A percentile compares a stretch with the other conserved stretches of the same genome.
phyloP scores from a whole-genome alignment of 2,113 vertebrate genomes.

The Halcyon malimbica region DNA sequence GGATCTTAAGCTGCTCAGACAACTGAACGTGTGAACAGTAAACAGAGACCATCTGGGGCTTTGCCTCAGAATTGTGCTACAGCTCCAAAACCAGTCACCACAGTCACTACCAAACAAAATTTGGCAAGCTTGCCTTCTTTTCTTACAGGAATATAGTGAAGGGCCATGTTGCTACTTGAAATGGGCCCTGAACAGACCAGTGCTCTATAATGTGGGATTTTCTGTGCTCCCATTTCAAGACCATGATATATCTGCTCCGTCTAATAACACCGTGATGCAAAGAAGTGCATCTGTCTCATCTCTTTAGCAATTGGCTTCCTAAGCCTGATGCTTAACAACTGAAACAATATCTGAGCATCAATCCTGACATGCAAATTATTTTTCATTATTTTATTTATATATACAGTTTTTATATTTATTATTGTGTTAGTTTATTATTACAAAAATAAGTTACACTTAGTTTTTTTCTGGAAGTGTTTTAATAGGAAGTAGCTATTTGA shows the following conservation, averaged over 20 bases:
- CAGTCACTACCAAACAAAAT: neutral
- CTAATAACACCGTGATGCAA: neutral
- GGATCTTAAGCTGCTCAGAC: neutral
- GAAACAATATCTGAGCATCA: neutral
- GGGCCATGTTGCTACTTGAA: neutral
- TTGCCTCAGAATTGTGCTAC: neutral
- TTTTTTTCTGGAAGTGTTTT: neutral
- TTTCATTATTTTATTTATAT: neutral
- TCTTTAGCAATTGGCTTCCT: neutral
- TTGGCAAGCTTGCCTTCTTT: neutral
- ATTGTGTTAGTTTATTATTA: neutral
- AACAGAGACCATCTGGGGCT: neutral
- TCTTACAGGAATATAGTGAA: neutral
- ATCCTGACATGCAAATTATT: neutral
- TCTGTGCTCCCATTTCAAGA: neutral
- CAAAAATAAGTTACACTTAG: neutral
- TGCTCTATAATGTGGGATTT: neutral
- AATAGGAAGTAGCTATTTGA: neutral
- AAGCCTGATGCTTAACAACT: neutral
- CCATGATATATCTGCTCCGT: accelerated
- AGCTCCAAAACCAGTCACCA: neutral
- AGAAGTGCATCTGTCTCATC: neutral
- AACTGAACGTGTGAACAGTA: neutral
- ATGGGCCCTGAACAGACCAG: neutral
- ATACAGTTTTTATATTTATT: neutral